Evolutionary conservation across 2,113 vertebrate genomes (phyloP), one percentile per base, ranked within the genome.

Genomic region (Clupea harengus): DNA sequence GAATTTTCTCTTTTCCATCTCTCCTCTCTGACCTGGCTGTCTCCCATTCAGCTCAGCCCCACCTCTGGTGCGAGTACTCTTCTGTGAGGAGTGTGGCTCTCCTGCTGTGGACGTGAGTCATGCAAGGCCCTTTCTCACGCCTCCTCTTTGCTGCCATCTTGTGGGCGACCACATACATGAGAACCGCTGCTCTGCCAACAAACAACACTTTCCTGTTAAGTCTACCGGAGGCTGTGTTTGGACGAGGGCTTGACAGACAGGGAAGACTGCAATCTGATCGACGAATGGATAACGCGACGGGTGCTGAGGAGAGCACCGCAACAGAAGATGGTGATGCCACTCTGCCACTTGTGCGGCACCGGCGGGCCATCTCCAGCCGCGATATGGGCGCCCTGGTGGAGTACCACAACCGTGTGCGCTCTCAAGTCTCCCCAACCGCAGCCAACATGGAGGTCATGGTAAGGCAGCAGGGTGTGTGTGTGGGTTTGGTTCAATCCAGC

Each of bases 381-480:
- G 96, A 98, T 89, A 93, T 96, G 92, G 95, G 82, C 0, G 80
- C 91, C 0, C 91, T 99, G 72, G 64, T 98, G 95, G 95, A 97
- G 78, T 97, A 95, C 85, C 97, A 99, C 90, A 98, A 97, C 94
- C 93, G 93, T 47, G 95, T 96, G 88, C 93, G 96, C 60, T 95
- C 97, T 4, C 95, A 96, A 81, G 96, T 97, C 81, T 93, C 93
- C 20, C 97, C 96, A 0, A 93, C 96, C 0, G 97, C 97, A 0
- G 95, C 97, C 87, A 97, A 97, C 82, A 98, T 98, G 97, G 97
- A 98, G 85, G 94, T 95, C 18, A 97, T 97, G 97, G 97, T 99
- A 93, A 97, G 95, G 91, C 25, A 75, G 11, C 64, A 6, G 64
- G 0, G n/a, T 67, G 25, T 67, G 64, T 67, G 64, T 67, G 64